A percentile compares a stretch with the other conserved stretches of the same genome.
Evolutionary conservation across 30 jellyfish, hydroid and myxozoan species (phyloP).

Genomic region (Nemopilema nomurai): DNA sequence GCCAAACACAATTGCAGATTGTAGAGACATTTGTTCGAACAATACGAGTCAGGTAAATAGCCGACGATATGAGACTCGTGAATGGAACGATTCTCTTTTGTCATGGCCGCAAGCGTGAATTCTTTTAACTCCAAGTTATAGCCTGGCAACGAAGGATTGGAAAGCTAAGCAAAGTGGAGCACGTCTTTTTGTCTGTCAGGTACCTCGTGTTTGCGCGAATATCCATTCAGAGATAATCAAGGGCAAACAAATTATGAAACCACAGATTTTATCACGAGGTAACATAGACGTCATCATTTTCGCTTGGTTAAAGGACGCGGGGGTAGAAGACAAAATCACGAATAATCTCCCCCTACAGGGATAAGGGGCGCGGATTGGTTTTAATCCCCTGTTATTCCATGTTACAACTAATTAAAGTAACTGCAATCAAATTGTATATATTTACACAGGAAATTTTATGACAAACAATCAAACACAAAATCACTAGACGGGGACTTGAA

Average conservation of each 20-base stretch:
- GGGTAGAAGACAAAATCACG: not conserved
- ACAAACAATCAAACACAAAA: too few relatives aligned
- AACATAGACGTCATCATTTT: not conserved
- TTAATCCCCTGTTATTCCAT: not conserved
- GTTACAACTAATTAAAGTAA: not conserved
- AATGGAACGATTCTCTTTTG: too few relatives aligned
- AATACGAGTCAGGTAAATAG: too few relatives aligned
- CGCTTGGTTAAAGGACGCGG: not conserved
- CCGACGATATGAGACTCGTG: too few relatives aligned
- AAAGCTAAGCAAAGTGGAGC: not conserved
- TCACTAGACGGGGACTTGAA: too few relatives aligned
- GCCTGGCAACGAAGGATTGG: constrained; percentile 13
- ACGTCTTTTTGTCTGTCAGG: constrained; percentile 1
- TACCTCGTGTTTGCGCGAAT: not conserved
- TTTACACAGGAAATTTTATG: too few relatives aligned
- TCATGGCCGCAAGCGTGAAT: not conserved
- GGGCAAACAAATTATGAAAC: constrained; percentile 3
- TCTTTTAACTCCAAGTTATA: not conserved
- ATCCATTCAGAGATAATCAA: constrained; percentile 6
- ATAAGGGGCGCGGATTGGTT: too few relatives aligned
- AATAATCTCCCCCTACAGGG: not conserved
- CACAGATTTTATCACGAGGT: not conserved
- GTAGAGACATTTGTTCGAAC: constrained; percentile 22
- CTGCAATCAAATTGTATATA: too few relatives aligned
- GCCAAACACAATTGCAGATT: not conserved